Evolutionary conservation across 1,140 invertebrate species (phyloP), one percentile per base, ranked within the genome.

Genomic region (Antheraea pernyi): DNA sequence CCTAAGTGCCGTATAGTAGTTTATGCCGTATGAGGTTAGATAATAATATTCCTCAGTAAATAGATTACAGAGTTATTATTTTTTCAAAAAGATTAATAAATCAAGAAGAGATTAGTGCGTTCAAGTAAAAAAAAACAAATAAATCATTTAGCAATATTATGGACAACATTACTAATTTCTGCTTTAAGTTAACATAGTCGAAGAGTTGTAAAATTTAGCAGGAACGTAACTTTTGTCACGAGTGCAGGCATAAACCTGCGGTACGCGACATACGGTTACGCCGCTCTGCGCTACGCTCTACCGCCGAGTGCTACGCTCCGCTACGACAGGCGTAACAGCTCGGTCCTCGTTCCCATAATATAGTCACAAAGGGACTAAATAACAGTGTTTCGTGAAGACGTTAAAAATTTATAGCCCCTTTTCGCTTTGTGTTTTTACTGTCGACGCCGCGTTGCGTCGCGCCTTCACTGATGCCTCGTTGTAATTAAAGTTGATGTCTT

Each of bases 321-420:
- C 61, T 63, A 63, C 61, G 16, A 6, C 46, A 13, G 4, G 61
- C 22, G 30, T 63, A 53, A 53, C 46, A 53, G 19, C 18, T 9
- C 39, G n/a, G 19, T 18, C 30, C 19, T 65, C 19, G 19, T 42
- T 13, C 63, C 63, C 74, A 69, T 78, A 77, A 77, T 75, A 64
- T 36, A 79, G 74, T 79, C 76, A 74, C 80, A 79, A 81, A 81
- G 76, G 77, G 74, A 78, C 72, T 80, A 77, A 84, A 82, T 80
- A 80, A 80, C 78, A 68, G 36, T 80, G 79, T 84, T 87, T 84
- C 72, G 79, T 77, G 78, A 87, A 83, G 82, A 84, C 80, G 81
- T 87, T 85, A 87, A 85, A 81, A 84, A 85, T 85, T 82, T 84
- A 85, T 82, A 69, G 75, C 70, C 65, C 60, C 71, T 65, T 59